Evolutionary conservation across 2,797 vertebrate genomes (phyloP), one percentile per base, ranked within the genome.

Genomic region (Crax fasciolata): DNA sequence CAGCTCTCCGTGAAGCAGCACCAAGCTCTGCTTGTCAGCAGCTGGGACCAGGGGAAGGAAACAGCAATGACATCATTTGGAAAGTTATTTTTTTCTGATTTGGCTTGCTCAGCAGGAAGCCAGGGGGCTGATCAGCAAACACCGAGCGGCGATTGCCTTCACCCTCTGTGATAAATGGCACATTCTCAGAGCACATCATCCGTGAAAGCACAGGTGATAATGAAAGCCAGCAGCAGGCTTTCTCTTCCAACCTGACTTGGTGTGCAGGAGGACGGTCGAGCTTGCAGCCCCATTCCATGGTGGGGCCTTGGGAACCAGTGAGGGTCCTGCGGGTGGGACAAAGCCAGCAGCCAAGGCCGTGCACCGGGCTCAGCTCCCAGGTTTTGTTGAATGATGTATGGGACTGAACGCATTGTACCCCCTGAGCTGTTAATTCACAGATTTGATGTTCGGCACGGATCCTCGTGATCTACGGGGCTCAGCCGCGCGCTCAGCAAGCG

Each of bases 331-430:
- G 10, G 28, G 30, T 65, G 89, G 74, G 79, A 91, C 85, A 94
- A 91, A 94, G 66, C 63, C 84, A 62, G 52, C 75, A 81, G 72
- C 82, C 3, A 0, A 67, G 76, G 43, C 54, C 7, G 49, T 0
- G 2, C 32, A 48, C 76, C 3, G 0, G 70, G 79, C 87, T 87
- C 51, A 44, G 89, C 70, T 81, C 77, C 80, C 62, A 17, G 62
- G 71, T 70, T 91, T 93, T 92, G 75, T 85, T 79, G 65, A 8
- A 30, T 88, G 92, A 91, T 10, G 80, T 76, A 94, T 93, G 82
- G 65, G 32, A 38, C 63, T 1, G 1, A 49, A 70, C 0, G 0
- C 52, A 46, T 71, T 71, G 85, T 85, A 32, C 32, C 38, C 59
- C 30, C 39, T 6, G 2, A 63, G 79, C 48, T 9, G 1, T 83